Conservation (phyloP, 2,888 invertebrate genomes). For the Tiliacea aurago region DNA sequence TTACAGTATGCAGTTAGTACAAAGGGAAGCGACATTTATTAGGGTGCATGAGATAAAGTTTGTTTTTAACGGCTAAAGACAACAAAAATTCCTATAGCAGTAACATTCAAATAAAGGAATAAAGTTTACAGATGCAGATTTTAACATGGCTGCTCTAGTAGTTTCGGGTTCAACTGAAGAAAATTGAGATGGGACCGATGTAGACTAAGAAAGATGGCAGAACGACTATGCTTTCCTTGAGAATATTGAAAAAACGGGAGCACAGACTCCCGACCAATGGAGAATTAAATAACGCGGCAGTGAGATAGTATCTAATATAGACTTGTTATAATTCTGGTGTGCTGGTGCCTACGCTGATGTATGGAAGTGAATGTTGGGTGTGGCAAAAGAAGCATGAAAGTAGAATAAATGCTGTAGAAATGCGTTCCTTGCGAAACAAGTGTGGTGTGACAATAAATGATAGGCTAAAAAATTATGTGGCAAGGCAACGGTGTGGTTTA, state of each 20-base stretch:
- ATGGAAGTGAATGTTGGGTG: too few species aligned
- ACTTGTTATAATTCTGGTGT: too few species aligned
- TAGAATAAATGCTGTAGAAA: too few species aligned
- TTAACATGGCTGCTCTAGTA: background rate
- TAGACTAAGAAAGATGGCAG: background rate
- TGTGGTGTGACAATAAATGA: too few species aligned
- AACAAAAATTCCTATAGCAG: background rate
- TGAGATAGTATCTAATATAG: background rate
- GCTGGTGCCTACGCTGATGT: too few species aligned
- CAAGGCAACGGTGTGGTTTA: too few species aligned
- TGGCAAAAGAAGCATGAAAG: too few species aligned
- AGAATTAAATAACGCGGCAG: background rate
- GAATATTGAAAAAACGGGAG: background rate
- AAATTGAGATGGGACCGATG: background rate
- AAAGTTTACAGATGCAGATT: background rate
- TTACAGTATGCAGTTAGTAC: background rate
- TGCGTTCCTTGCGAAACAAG: too few species aligned
- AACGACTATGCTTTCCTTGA: background rate
- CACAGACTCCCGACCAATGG: background rate
- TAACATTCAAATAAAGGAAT: too few species aligned
- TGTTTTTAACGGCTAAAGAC: background rate
- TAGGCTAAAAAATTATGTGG: too few species aligned
- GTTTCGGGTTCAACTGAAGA: background rate
- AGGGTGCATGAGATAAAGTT: background rate
- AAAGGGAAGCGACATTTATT: background rate